Conservation (phyloP, 2,113 vertebrate genomes). For the Cheirogaleus medius region DNA sequence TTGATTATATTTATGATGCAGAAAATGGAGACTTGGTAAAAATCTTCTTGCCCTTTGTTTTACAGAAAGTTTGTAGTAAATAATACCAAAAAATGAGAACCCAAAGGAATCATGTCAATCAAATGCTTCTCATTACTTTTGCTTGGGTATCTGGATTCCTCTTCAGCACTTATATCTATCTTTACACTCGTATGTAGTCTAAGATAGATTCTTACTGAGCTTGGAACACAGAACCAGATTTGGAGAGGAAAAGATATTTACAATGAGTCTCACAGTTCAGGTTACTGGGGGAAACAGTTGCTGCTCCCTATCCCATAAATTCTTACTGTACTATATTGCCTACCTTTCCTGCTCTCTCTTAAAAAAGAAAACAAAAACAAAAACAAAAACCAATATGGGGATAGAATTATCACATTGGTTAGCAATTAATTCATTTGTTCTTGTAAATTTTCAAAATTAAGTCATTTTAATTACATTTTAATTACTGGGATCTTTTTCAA, state of each 20-base stretch:
- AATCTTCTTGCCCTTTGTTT: neutral
- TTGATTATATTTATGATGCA: conserved; percentile 33
- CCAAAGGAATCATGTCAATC: neutral
- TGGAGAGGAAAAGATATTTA: neutral
- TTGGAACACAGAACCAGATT: neutral
- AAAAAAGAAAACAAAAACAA: neutral
- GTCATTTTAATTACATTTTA: neutral
- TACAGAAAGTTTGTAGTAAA: conserved; percentile 40
- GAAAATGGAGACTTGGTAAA: neutral
- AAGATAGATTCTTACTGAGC: neutral
- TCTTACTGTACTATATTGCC: neutral
- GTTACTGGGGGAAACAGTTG: neutral
- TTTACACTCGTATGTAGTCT: neutral
- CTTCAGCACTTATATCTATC: neutral
- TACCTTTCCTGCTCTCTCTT: neutral
- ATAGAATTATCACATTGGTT: neutral
- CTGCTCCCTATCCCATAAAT: neutral
- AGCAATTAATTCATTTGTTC: neutral
- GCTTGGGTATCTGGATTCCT: neutral
- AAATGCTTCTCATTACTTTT: neutral
- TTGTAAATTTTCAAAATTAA: neutral
- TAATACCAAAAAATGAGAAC: conserved; percentile 35
- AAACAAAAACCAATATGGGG: neutral
- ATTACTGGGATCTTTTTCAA: neutral
- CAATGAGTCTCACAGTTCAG: neutral